phyloP scores from a whole-genome alignment of 2,888 invertebrate genomes.

The Tetheella fluctuosa region DNA sequence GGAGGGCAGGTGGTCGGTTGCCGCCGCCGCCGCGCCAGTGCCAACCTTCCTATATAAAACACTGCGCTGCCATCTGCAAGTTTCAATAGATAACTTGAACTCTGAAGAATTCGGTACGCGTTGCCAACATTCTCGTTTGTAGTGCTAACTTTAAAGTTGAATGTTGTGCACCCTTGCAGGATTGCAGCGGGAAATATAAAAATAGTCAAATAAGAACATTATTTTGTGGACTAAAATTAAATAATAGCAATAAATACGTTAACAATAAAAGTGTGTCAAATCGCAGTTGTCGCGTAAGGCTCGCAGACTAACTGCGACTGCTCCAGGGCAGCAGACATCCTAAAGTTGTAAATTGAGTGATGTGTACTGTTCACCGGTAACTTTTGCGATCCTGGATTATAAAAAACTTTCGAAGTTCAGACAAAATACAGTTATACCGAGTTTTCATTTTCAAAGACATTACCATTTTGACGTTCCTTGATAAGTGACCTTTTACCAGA shows the following conservation, averaged over 20 bases:
- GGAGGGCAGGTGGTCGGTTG: constrained; percentile 47
- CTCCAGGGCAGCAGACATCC: constrained; percentile 26
- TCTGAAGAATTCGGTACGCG: constrained; percentile 75
- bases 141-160: constrained; percentile 58
- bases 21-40: constrained; percentile 49
- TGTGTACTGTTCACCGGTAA: constrained; percentile 62
- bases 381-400: constrained; percentile 71
- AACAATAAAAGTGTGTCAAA: constrained; percentile 61
- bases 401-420: constrained; percentile 53
- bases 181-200: constrained; percentile 66
- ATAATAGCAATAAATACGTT: constrained; percentile 31
- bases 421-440: constrained; percentile 55
- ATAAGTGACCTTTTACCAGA: constrained; percentile 40
- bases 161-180: constrained; percentile 68
- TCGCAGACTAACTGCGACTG: constrained; percentile 32
- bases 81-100: constrained; percentile 82
- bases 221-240: constrained; percentile 34
- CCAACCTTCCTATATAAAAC: constrained; percentile 77
- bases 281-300: constrained; percentile 48
- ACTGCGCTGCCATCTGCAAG: constrained; percentile 82
- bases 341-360: constrained; percentile 47
- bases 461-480: constrained; percentile 78
- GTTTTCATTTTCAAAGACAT: constrained; percentile 67
- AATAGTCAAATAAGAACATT: constrained; percentile 49
- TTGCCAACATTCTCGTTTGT: constrained; percentile 69